These are phyloP conservation scores for Bujurquina vittata DNA, from an alignment of 2,113 vertebrate genomes.

Conservation along the genomic window DNA sequence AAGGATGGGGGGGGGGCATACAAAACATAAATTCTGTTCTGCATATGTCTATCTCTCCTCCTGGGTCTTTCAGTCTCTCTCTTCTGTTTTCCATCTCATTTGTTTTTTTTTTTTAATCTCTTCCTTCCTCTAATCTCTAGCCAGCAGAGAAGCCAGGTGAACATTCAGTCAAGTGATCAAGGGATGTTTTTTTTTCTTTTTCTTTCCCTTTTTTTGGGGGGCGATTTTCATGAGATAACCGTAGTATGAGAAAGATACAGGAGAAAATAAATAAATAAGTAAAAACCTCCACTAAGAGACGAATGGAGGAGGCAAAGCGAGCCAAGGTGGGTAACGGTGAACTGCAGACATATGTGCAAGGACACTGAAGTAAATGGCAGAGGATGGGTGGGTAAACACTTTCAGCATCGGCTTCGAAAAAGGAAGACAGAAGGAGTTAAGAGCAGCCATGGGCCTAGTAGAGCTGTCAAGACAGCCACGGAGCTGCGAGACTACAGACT, in stretches of 20 bases:
- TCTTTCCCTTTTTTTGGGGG: background rate
- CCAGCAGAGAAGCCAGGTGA: conserved; percentile 65
- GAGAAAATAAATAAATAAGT: conserved; percentile 1
- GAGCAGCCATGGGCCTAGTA: conserved; percentile 44
- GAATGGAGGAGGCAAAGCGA: conserved; percentile 14
- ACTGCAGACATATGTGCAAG: conserved; percentile 52
- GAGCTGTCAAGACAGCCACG: conserved; percentile 40
- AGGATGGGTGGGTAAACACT: conserved; percentile 59
- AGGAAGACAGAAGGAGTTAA: conserved; percentile 62
- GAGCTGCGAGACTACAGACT: conserved; percentile 46
- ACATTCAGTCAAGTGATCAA: conserved; percentile 60
- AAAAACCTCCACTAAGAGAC: conserved; percentile 3
- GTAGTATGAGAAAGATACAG: conserved; percentile 5
- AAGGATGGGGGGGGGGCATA: conserved; percentile 27
- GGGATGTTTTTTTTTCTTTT: conserved; percentile 32
- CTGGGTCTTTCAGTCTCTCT: conserved; percentile 36
- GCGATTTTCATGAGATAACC: conserved; percentile 34
- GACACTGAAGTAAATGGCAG: conserved; percentile 52
- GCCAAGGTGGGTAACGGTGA: conserved; percentile 33
- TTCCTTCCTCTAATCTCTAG: conserved; percentile 59
- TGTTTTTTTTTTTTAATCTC: conserved; percentile 53
- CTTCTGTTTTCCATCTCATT: conserved; percentile 55
- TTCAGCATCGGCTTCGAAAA: conserved; percentile 26
- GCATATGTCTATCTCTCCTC: conserved; percentile 63
- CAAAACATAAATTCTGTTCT: conserved; percentile 55